Evolutionary conservation across 2,888 invertebrate species (phyloP).

Genomic region (Dasysyrphus albostriatus): DNA sequence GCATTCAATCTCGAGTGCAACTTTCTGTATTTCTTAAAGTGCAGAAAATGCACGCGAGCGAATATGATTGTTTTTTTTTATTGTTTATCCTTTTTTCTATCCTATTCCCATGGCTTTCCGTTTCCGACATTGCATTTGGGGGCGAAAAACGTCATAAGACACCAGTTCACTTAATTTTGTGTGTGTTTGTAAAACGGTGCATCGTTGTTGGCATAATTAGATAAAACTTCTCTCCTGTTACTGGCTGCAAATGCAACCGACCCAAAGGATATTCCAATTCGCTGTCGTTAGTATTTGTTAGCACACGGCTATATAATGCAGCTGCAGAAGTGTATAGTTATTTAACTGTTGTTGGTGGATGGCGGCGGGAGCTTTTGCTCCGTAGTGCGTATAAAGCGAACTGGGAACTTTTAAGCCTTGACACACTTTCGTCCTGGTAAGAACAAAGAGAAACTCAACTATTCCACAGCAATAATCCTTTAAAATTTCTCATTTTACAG

Average conservation of each 20-base stretch:
- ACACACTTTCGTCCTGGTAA: conserved; percentile 57
- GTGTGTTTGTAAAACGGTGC: conserved; percentile 42
- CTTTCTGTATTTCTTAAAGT: conserved; percentile 43
- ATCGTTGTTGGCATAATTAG: conserved; percentile 69
- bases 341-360: background rate
- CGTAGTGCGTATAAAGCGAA: conserved; percentile 60
- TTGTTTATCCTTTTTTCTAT: conserved; percentile 28
- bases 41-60: conserved; percentile 30
- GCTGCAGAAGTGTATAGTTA: conserved; percentile 14
- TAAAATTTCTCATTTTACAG: conserved; percentile 29
- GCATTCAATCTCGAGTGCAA: conserved; percentile 38
- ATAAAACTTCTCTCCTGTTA: conserved; percentile 66
- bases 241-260: conserved; percentile 6
- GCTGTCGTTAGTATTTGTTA: conserved; percentile 37
- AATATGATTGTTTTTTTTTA: background rate
- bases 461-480: conserved; percentile 56
- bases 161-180: background rate
- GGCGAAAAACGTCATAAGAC: conserved; percentile 45
- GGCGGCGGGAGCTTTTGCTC: conserved; percentile 59
- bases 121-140: conserved; percentile 45
- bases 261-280: conserved; percentile 9
- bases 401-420: conserved; percentile 72
- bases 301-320: background rate
- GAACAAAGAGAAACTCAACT: conserved; percentile 59
- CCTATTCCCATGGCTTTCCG: conserved; percentile 25